Conservation (phyloP, 2,888 invertebrate genomes). For the Caenorhabditis uteleia region DNA sequence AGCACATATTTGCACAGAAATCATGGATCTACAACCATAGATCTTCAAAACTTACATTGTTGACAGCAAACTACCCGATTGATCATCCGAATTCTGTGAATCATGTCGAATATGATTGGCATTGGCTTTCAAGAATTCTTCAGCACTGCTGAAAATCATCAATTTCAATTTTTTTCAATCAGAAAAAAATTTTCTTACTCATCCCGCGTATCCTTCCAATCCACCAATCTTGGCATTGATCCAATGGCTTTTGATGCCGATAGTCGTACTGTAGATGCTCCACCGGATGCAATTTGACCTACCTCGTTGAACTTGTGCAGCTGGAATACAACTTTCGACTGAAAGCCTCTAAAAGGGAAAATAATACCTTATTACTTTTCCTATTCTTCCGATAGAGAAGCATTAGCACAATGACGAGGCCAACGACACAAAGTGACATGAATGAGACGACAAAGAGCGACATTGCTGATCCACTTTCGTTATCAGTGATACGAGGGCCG, state of each 20-base stretch:
- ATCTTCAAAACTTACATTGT: slow-evolving; percentile 40
- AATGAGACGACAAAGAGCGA: slow-evolving; percentile 24
- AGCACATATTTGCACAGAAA: too few relatives aligned
- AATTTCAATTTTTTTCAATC: neutral
- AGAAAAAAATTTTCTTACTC: slow-evolving; percentile 6
- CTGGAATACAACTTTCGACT: slow-evolving; percentile 8
- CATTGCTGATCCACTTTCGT: slow-evolving; percentile 7
- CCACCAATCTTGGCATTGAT: slow-evolving; percentile 46
- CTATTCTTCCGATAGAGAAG: slow-evolving; percentile 54
- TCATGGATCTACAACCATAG: too few relatives aligned
- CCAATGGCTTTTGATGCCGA: slow-evolving; percentile 50
- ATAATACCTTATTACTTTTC: slow-evolving; percentile 42
- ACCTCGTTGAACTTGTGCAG: slow-evolving; percentile 40
- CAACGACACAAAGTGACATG: slow-evolving; percentile 36
- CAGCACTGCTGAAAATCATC: slow-evolving; percentile 13
- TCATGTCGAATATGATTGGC: slow-evolving; percentile 28
- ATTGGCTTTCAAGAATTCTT: slow-evolving; percentile 24
- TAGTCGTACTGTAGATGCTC: slow-evolving; percentile 42
- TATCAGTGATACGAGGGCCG: too few relatives aligned
- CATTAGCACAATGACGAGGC: slow-evolving; percentile 43
- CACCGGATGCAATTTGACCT: slow-evolving; percentile 33
- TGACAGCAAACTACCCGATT: slow-evolving; percentile 51
- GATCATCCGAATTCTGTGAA: slow-evolving; percentile 43
- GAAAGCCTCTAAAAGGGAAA: too few relatives aligned
- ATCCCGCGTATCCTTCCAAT: slow-evolving; percentile 42